Evolutionary conservation across 1,140 invertebrate species (phyloP), one percentile per base, ranked within the genome.

Genomic region (Nephotettix cincticeps): DNA sequence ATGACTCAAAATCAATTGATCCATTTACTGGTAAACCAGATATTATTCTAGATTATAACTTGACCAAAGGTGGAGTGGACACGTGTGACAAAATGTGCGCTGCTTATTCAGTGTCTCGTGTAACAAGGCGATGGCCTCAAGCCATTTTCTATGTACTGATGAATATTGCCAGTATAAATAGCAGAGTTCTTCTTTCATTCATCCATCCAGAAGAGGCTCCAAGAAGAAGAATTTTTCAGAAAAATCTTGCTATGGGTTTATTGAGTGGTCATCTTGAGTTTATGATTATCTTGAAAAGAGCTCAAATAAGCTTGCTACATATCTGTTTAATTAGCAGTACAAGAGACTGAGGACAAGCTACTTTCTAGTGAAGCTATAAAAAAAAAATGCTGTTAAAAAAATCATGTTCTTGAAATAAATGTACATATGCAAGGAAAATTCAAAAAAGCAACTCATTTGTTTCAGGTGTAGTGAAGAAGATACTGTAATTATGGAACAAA

Each of bases 1-100:
- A 81, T 73, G 73, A 76, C 69, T 54, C 51, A 45, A 68, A 73
- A 56, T 40, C 32, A 6, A 68, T 73, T 32, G 75, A 77, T 63
- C 23, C 70, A 27, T 58, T 73, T 3, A 71, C 70, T n/a, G 66
- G 68, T 25, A 77, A 77, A 70, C 76, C 78, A 29, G 73, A 78
- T 40, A 76, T 79, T 17, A 76, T 79, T 19, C 19, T 63, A 30
- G 72, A 71, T 61, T 78, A 79, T 43, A 78, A 80, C 32, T 45
- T 19, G 21, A 80, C 77, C 23, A 79, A 80, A 74, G 70, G 56
- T 47, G 79, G 78, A 13, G 75, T 79, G 11, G 76, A 78, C 77
- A 68, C 69, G 1, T 63, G 77, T n/a, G 76, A 79, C 58, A 32
- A 77, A 72, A 77, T 76, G 72, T 76, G 74, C 70, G 56, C 75